Evolutionary conservation across 2,113 vertebrate species (phyloP), one percentile per base, ranked within the genome.

Genomic region (Pao palembangensis): DNA sequence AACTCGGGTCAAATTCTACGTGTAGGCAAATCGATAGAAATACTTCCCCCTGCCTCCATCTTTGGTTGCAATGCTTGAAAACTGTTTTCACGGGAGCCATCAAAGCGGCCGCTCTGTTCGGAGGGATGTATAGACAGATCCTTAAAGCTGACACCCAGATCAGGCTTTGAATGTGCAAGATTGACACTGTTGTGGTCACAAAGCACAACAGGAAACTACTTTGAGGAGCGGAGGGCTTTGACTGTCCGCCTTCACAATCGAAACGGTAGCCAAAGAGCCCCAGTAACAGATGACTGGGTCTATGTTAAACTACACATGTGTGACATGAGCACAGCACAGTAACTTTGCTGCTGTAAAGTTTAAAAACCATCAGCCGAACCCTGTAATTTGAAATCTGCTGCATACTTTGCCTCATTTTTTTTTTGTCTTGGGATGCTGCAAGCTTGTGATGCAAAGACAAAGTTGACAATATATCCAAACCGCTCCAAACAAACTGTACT

Each of bases 151-250:
- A 85, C 76, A 77, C 80, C 44, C 56, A 79, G 80, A 87, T 73
- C 79, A 77, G 81, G 81, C 85, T 89, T 87, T 89, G 80, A 81
- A 88, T 80, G 85, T 80, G 77, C 25, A 44, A 90, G 87, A 87
- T 82, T 90, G 88, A 87, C 89, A 88, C 87, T 85, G 76, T 84
- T 87, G 84, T 88, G 86, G 85, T 75, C 82, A 86, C 88, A 89
- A 79, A 75, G 88, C 89, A 85, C 89, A 88, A 90, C 91, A 89
- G 90, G 89, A 87, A 78, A 68, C 76, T 73, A 88, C 88, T 91
- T 91, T 91, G 82, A 90, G 87, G 87, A 69, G 75, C 60, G 75
- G 79, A 87, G 62, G 64, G 86, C 84, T 88, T 86, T 79, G 79
- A 76, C 88, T 88, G 88, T 90, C 76, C 70, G 64, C 84, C 89